Evolutionary conservation across 2,888 invertebrate species (phyloP), one percentile per base, ranked within the genome.

Genomic region (Brassicogethes aeneus): DNA sequence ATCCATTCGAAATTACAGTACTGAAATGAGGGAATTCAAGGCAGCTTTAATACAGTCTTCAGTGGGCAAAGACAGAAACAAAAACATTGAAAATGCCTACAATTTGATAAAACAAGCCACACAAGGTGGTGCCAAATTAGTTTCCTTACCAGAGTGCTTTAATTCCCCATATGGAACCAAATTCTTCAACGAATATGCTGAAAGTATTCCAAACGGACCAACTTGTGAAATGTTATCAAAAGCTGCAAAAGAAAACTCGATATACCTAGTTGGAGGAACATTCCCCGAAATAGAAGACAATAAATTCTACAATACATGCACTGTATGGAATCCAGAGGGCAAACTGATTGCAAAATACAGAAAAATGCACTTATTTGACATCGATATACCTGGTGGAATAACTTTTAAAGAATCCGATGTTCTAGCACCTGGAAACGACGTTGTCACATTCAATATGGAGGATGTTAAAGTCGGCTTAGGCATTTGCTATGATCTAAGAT

Each of bases 311-410:
- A 96, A 96, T 65, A 93, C 94, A 0, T 88, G 88, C 56, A 86
- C 91, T 0, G 80, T 92, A 1, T 95, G 87, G 85, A 79, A 80
- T 57, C 80, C 81, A 0, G 66, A 72, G 15, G 96, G 96, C 10
- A 70, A 80, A 42, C 61, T 95, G 35, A 68, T 95, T 36, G 85
- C 83, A 0, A 83, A 80, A 57, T 84, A 88, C 60, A 76, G 93
- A 45, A 96, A 96, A 76, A 75, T 94, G 64, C 96, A 96, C 68
- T 74, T 96, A 35, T 96, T 96, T 68, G 95, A 97, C 68, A 94
- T 97, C 54, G 88, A 95, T 64, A 85, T 97, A 38, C 92, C 93
- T 37, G 87, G 85, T 32, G 85, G 88, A 60, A 87, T 95, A n/a
- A 82, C 80, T 1, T 95, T 96, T 63, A 85, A 87, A 57, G 96